phyloP scores from a whole-genome alignment of 2,113 vertebrate species.

The Boulengeromyrus knoepffleri region DNA sequence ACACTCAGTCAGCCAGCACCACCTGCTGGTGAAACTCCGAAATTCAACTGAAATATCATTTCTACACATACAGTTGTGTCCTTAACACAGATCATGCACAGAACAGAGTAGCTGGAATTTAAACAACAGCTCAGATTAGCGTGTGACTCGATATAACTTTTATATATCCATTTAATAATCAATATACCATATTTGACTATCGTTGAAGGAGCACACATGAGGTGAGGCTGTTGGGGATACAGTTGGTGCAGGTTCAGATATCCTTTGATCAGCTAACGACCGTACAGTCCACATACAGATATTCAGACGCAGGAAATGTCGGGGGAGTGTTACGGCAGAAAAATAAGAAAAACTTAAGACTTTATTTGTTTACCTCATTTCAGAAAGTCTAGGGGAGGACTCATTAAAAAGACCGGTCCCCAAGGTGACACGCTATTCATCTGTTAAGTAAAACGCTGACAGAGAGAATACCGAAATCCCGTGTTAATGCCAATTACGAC shows the following conservation, averaged over 20 bases:
- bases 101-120: neutral
- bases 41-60: neutral
- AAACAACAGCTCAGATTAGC: neutral
- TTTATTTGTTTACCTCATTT: neutral
- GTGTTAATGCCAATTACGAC: neutral
- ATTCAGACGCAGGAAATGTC: neutral
- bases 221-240: neutral
- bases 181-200: neutral
- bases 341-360: neutral
- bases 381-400: neutral
- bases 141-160: neutral
- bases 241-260: neutral
- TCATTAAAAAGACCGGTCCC: neutral
- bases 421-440: neutral
- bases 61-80: neutral
- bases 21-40: neutral
- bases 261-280: neutral
- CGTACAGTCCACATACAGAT: neutral
- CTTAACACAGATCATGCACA: neutral
- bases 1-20: neutral
- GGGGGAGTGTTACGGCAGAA: neutral
- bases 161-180: neutral
- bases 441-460: neutral
- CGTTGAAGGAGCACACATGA: neutral
- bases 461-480: neutral